Percentiles rank a stretch among this genome's conserved stretches.
Conservation (phyloP, 2,888 invertebrate species). For the Spatulosminthurus flaviceps region DNA sequence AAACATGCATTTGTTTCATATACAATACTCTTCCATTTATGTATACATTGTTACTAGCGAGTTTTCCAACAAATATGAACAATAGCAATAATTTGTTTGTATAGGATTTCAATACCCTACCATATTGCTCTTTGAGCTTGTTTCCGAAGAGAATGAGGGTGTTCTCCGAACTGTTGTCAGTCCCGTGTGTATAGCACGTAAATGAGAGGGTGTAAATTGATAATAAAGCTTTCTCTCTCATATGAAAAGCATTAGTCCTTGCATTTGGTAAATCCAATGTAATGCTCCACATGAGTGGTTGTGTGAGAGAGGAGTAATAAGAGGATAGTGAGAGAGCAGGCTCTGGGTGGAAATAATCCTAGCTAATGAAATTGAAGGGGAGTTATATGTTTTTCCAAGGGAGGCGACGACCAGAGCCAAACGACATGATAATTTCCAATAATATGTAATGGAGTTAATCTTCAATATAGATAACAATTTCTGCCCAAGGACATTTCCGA, state of each 20-base stretch:
- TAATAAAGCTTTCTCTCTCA: constrained; percentile 13
- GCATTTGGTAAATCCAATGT: background rate
- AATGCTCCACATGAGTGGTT: background rate
- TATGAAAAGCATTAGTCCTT: background rate
- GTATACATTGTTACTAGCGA: too few species aligned
- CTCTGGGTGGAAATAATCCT: constrained; percentile 14
- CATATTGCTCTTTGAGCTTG: too few species aligned
- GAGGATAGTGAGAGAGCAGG: too few species aligned
- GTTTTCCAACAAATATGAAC: too few species aligned
- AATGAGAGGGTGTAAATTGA: constrained; percentile 9
- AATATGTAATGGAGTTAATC: background rate
- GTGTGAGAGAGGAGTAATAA: too few species aligned
- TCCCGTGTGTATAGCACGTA: background rate
- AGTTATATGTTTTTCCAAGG: background rate
- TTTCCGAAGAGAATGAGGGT: too few species aligned
- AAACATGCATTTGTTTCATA: too few species aligned
- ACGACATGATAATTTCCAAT: constrained; percentile 12
- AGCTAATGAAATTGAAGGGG: constrained; percentile 4
- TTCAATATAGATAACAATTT: background rate
- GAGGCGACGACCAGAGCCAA: background rate
- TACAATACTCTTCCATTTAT: too few species aligned
- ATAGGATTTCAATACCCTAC: too few species aligned
- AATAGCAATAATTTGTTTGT: too few species aligned
- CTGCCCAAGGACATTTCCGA: background rate
- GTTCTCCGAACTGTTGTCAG: too few species aligned